Evolutionary conservation across 2,113 vertebrate genomes (phyloP).

Genomic region (Tichodroma muraria): DNA sequence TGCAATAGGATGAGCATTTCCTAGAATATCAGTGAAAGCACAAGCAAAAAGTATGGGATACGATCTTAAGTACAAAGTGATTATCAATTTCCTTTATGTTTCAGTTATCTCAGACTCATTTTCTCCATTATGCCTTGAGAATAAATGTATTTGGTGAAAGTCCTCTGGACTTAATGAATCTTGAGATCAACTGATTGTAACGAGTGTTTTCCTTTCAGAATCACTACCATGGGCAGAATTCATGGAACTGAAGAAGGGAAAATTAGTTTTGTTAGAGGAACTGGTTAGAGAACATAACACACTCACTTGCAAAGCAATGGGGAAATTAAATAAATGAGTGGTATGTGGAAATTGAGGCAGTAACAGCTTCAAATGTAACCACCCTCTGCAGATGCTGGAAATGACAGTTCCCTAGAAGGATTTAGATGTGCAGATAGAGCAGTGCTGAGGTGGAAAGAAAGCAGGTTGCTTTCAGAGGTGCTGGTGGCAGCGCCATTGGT

Average conservation of each 20-base stretch:
- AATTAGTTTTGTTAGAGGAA: background rate
- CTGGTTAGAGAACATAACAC: background rate
- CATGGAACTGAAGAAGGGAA: background rate
- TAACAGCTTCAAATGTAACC: background rate
- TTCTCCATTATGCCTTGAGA: background rate
- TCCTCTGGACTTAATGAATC: background rate
- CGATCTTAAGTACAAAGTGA: background rate
- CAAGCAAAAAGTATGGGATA: background rate
- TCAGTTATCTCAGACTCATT: constrained; percentile 18
- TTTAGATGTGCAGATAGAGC: background rate
- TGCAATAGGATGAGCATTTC: background rate
- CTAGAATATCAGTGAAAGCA: background rate
- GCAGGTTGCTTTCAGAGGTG: background rate
- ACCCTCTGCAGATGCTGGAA: background rate
- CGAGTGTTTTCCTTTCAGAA: background rate
- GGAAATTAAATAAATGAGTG: background rate
- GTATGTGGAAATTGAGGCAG: background rate
- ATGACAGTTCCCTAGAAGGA: background rate
- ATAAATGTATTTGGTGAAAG: background rate
- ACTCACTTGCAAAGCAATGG: background rate
- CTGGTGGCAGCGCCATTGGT: background rate
- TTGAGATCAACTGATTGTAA: background rate
- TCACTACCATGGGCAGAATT: background rate
- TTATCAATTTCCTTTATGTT: constrained; percentile 31
- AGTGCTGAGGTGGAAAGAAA: background rate